A percentile compares a stretch with the other conserved stretches of the same genome.
Conservation (phyloP, 1,140 invertebrate species). For the Sycobia sp. region DNA sequence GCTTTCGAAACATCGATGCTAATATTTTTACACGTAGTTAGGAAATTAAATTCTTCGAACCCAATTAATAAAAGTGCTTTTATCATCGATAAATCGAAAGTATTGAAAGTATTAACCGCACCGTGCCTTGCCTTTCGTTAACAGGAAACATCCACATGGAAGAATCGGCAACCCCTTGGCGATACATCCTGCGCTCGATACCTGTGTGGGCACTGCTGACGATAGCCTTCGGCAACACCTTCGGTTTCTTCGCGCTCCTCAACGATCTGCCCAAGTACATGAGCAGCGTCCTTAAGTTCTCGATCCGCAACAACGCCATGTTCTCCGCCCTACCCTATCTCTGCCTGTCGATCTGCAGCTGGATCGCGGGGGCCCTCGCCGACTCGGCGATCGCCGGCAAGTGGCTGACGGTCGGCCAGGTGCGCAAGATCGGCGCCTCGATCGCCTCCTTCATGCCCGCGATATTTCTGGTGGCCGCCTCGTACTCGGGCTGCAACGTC, state of each 20-base stretch:
- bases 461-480: slow-evolving; percentile 78
- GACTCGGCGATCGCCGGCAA: slow-evolving; percentile 70
- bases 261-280: slow-evolving; percentile 92
- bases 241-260: slow-evolving; percentile 92
- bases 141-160: too few species aligned
- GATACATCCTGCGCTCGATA: slow-evolving; percentile 73
- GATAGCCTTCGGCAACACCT: slow-evolving; percentile 85
- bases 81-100: too few species aligned
- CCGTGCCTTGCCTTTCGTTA: too few species aligned
- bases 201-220: slow-evolving; percentile 77
- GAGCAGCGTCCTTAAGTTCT: slow-evolving; percentile 83
- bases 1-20: too few species aligned
- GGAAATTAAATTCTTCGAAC: too few species aligned
- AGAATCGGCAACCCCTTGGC: slow-evolving; percentile 73
- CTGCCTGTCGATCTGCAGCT: slow-evolving; percentile 67
- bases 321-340: slow-evolving; percentile 76
- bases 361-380: slow-evolving; percentile 69
- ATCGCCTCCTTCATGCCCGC: slow-evolving; percentile 74
- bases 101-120: too few species aligned
- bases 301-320: slow-evolving; percentile 74
- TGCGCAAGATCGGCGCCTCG: slow-evolving; percentile 75
- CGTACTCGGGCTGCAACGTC: slow-evolving; percentile 79
- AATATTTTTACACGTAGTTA: too few species aligned
- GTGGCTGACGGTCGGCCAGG: slow-evolving; percentile 65
- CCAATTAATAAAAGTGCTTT: too few species aligned